Evolutionary conservation across 1,140 invertebrate genomes (phyloP), one percentile per base, ranked within the genome.

Genomic region (Teleopsis dalmanni): DNA sequence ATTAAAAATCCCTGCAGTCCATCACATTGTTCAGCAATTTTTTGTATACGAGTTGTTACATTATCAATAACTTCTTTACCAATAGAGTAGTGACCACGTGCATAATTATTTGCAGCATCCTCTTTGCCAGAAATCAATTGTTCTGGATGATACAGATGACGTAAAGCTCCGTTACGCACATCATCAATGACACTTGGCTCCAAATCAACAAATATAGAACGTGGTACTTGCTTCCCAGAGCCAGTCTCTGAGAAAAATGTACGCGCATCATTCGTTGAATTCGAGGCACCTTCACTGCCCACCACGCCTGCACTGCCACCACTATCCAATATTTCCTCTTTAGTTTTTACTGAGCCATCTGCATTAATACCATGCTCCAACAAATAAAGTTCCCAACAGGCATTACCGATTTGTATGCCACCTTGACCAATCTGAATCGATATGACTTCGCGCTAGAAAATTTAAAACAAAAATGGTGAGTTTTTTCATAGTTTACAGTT

Each of bases 61-160:
- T 79, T 69, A 41, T 83, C 82, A 7, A 89, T 76, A 35, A 88
- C 78, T 71, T 87, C 87, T 60, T 84, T 87, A 33, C 88, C 87
- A 48, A 86, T 84, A 37, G 86, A 85, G 68, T 88, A 88, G 2
- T 65, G 62, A 31, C 87, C 88, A 21, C 88, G 73, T 10, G 86
- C 87, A 59, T 87, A 88, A 71, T 89, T 89, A 65, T 88, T 89
- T 1, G 86, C 85, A 0, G 86, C 84, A 63, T 89, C 86, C 60
- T 88, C 85, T 56, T 86, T 87, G n/a, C 84, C 84, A 10, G 78
- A 81, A 29, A 85, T 83, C 48, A 87, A 59, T 58, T 84, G 81
- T 50, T 85, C 82, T 0, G 84, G 84, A 65, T 85, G 83, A 61
- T 75, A 78, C 2, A 86, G 70, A 54, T 81, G 73, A 4, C 75